These are phyloP conservation scores for Corydoras sp. DNA, from an alignment of 2,113 vertebrate genomes.

Conservation along the genomic window DNA sequence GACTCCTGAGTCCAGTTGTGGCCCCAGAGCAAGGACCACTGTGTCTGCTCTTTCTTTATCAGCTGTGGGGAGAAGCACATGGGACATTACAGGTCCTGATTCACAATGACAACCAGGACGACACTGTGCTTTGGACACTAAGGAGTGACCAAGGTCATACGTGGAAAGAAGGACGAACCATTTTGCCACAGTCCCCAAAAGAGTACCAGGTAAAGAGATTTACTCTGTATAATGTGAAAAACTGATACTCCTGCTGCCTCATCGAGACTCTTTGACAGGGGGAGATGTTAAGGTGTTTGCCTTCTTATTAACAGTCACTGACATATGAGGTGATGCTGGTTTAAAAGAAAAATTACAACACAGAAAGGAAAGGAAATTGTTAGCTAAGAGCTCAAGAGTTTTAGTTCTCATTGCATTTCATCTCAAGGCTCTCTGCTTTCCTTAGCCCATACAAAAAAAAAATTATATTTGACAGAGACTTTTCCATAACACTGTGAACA, in stretches of 20 bases:
- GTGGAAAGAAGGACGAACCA: slow-evolving; percentile 89
- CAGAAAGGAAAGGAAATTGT: background rate
- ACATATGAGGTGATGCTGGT: background rate
- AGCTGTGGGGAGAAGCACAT: slow-evolving; percentile 74
- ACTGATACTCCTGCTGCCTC: background rate
- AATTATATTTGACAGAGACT: no score
- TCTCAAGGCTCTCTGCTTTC: no score
- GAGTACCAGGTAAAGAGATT: slow-evolving; percentile 77
- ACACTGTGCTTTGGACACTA: slow-evolving; percentile 82
- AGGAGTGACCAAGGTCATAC: slow-evolving; percentile 82
- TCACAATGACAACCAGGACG: slow-evolving; percentile 78
- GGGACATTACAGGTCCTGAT: slow-evolving; percentile 79
- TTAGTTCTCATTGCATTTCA: no score
- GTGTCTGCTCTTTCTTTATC: slow-evolving; percentile 91
- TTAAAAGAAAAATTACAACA: background rate
- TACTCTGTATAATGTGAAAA: background rate
- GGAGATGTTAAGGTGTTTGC: slow-evolving; percentile 2
- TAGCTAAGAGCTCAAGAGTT: background rate
- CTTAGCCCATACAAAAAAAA: no score
- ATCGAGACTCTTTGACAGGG: background rate
- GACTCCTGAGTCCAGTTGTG: slow-evolving; percentile 82
- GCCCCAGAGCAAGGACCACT: slow-evolving; percentile 75
- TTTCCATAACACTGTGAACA: no score
- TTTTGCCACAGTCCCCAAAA: slow-evolving; percentile 83
- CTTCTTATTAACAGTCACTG: slow-evolving; percentile 5